Conservation (phyloP, 2,113 vertebrate species). For the Redunca redunca region DNA sequence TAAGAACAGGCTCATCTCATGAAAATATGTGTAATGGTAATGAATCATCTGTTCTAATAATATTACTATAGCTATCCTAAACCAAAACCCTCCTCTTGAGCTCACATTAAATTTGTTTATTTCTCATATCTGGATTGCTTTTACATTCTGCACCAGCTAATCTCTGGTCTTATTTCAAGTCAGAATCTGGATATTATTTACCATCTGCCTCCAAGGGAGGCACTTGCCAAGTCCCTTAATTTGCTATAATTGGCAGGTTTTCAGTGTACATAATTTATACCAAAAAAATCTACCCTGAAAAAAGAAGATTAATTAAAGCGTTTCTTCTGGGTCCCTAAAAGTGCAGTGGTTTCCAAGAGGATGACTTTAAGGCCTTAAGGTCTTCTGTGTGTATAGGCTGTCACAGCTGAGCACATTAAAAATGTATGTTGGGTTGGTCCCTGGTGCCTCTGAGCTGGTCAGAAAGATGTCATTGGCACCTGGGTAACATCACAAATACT, state of each 20-base stretch:
- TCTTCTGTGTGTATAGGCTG: constrained; percentile 80
- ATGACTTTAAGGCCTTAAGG: constrained; percentile 80
- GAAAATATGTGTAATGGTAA: constrained; percentile 58
- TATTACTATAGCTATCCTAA: constrained; percentile 58
- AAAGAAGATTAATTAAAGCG: constrained; percentile 85
- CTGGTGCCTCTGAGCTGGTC: constrained; percentile 79
- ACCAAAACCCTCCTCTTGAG: constrained; percentile 65
- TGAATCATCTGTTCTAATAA: constrained; percentile 75
- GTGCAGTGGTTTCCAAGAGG: constrained; percentile 77
- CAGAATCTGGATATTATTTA: constrained; percentile 87
- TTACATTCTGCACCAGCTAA: constrained; percentile 80
- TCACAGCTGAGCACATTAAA: constrained; percentile 87
- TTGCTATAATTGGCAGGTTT: constrained; percentile 88
- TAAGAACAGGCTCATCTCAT: constrained; percentile 64
- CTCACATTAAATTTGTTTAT: constrained; percentile 77
- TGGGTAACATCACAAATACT: constrained; percentile 84
- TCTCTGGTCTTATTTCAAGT: constrained; percentile 83
- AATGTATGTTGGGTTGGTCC: constrained; percentile 83
- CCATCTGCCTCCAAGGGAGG: constrained; percentile 85
- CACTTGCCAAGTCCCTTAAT: constrained; percentile 86
- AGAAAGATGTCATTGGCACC: constrained; percentile 82
- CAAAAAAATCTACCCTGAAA: constrained; percentile 77
- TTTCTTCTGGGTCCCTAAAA: constrained; percentile 82
- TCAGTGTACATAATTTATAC: constrained; percentile 88
- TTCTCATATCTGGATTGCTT: constrained; percentile 80